phyloP scores from a whole-genome alignment of 2,888 invertebrate species.

The Plagiodera versicolora region DNA sequence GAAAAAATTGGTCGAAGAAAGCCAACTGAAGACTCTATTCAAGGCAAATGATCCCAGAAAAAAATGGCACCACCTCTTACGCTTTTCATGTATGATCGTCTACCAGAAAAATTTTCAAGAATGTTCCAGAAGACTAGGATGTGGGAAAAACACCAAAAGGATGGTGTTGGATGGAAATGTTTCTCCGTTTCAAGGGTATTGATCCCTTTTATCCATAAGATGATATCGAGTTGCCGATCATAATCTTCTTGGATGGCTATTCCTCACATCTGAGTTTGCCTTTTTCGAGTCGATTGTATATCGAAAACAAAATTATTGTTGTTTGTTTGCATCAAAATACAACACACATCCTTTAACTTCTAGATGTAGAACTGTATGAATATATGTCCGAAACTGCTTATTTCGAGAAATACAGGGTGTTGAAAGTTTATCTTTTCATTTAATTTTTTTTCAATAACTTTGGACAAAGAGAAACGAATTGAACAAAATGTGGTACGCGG shows the following conservation, averaged over 20 bases:
- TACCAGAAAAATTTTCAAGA: neutral
- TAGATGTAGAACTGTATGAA: too few species aligned
- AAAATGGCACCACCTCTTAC: slow-evolving; percentile 17
- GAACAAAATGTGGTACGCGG: too few species aligned
- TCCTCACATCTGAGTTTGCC: slow-evolving; percentile 18
- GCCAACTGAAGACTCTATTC: slow-evolving; percentile 9
- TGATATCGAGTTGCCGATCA: slow-evolving; percentile 14
- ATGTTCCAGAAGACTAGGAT: slow-evolving; percentile 15
- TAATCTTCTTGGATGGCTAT: slow-evolving; percentile 19
- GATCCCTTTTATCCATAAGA: slow-evolving; percentile 10
- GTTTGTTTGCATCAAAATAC: slow-evolving; percentile 8
- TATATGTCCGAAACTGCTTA: too few species aligned
- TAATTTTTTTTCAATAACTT: too few species aligned
- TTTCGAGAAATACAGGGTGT: too few species aligned
- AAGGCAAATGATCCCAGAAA: slow-evolving; percentile 16
- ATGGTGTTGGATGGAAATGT: slow-evolving; percentile 25
- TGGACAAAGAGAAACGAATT: too few species aligned
- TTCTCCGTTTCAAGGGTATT: slow-evolving; percentile 17
- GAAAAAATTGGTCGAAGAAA: slow-evolving; percentile 9
- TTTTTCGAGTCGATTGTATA: slow-evolving; percentile 17
- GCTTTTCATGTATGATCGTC: slow-evolving; percentile 17
- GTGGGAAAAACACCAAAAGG: slow-evolving; percentile 24
- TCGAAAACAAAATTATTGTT: slow-evolving; percentile 13
- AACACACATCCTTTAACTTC: slow-evolving; percentile 2
- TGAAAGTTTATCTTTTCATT: too few species aligned